Base-by-base conservation (phyloP, 2,888 invertebrate species). In the Lithosia quadra region DNA sequence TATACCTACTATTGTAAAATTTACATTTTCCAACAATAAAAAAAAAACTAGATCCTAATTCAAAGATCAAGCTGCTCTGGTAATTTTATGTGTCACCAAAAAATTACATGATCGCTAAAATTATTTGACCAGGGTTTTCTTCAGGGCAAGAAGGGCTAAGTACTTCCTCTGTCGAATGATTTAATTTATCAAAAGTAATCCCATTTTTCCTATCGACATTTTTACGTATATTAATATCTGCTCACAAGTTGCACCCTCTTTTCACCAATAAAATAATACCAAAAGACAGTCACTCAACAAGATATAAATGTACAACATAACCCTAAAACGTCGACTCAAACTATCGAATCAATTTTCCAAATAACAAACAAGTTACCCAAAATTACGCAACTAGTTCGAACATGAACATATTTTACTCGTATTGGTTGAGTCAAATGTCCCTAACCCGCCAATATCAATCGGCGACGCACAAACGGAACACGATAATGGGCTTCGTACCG, bases 371-470 rank as follows among this genome's bases (percentile, higher is more conserved):
- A 60, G 53, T 66, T n/a, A 21, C 28, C 39, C 33, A 55, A 13
- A 63, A 60, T 63, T 39, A 39, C 64, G 57, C 58, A 57, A 69
- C 60, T 61, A 53, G 61, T 62, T 68, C 43, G 65, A 68, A 68
- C 75, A 73, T 77, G 75, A 74, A 81, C 75, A 77, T 73, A 77
- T 70, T 74, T 75, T 77, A 81, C 74, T 73, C 71, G 67, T 75
- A 72, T 74, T 74, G 75, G 72, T 67, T 64, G 65, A 79, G 68
- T 75, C 72, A 74, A 79, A 79, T 77, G 77, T 73, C 68, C 71
- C 73, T 78, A 81, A 81, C 80, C 79, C 80, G 74, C 80, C 84
- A 86, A 87, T 88, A 88, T 88, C 90, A 88, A 88, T 88, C 83
- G 86, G 75, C 72, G 78, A 77, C 83, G 77, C 79, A 84, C 84